Evolutionary conservation across 1,140 invertebrate species (phyloP).

Genomic region (Aphaenogaster floridana): DNA sequence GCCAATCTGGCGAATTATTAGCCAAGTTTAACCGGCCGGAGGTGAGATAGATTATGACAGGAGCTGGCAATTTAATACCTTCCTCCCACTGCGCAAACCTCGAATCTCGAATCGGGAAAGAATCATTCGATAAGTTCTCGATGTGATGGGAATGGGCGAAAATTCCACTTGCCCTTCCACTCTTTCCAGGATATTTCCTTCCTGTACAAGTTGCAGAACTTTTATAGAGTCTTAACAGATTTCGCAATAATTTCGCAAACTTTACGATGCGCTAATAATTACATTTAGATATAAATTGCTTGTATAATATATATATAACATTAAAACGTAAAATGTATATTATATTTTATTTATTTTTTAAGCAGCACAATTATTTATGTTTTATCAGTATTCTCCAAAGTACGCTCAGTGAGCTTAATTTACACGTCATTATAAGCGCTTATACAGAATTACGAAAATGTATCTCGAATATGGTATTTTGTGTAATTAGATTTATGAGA

Average conservation of each 20-base stretch:
- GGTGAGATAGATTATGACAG: conserved; percentile 79
- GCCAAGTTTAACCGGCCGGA: conserved; percentile 82
- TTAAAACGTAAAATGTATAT: neutral
- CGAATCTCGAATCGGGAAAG: conserved; percentile 43
- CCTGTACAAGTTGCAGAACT: conserved; percentile 15
- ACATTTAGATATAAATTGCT: neutral
- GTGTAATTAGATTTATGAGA: conserved; percentile 33
- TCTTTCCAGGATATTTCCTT: conserved; percentile 1
- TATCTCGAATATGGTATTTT: conserved; percentile 33
- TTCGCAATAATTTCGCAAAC: neutral
- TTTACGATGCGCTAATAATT: conserved; percentile 3
- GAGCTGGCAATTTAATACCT: conserved; percentile 75
- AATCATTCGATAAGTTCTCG: conserved; percentile 56
- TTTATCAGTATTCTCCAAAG: conserved; percentile 12
- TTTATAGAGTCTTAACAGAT: conserved; percentile 23
- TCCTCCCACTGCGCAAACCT: conserved; percentile 48
- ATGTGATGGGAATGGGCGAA: conserved; percentile 28
- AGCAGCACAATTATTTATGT: conserved; percentile 21
- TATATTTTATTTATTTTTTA: conserved; percentile 28
- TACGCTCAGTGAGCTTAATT: conserved; percentile 24
- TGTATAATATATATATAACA: neutral
- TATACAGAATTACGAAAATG: conserved; percentile 36
- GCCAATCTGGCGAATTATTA: conserved; percentile 86
- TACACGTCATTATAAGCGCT: conserved; percentile 40
- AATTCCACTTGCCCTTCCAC: conserved; percentile 4